A percentile compares a stretch with the other conserved stretches of the same genome.
phyloP scores from a whole-genome alignment of 2,797 vertebrate genomes.

The Syndactyla subalaris region DNA sequence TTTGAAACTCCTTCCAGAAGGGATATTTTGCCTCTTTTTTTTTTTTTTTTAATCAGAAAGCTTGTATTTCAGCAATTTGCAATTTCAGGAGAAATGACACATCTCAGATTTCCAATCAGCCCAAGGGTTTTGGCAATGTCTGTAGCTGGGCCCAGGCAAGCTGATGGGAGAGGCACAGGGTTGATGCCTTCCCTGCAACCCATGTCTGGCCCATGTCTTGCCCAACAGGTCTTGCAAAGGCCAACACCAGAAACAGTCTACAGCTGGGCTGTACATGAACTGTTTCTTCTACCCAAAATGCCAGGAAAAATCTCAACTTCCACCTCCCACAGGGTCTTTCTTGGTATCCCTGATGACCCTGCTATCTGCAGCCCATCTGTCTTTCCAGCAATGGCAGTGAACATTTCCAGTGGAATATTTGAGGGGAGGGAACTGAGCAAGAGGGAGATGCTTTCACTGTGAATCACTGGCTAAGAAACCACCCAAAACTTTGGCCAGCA shows the following conservation, averaged over 20 bases:
- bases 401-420: not conserved
- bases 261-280: not conserved
- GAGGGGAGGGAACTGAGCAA: fast-evolving
- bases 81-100: not conserved
- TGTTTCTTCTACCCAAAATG: not conserved
- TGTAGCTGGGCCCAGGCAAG: not conserved
- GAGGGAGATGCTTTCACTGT: not conserved
- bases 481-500: not conserved
- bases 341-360: not conserved
- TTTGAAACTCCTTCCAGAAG: not conserved
- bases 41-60: not conserved
- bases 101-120: not conserved
- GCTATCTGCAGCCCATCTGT: not conserved
- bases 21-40: fast-evolving
- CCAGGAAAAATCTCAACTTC: not conserved
- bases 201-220: not conserved
- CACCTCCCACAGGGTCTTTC: not conserved
- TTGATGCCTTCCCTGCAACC: not conserved
- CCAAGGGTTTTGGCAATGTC: not conserved
- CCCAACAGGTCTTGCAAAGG: not conserved
- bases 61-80: not conserved
- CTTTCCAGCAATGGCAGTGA: not conserved
- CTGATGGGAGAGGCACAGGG: too few species aligned
- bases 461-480: not conserved
- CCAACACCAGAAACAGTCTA: not conserved